Conservation (phyloP, 2,888 invertebrate species). For the Argynnis bischoffii region DNA sequence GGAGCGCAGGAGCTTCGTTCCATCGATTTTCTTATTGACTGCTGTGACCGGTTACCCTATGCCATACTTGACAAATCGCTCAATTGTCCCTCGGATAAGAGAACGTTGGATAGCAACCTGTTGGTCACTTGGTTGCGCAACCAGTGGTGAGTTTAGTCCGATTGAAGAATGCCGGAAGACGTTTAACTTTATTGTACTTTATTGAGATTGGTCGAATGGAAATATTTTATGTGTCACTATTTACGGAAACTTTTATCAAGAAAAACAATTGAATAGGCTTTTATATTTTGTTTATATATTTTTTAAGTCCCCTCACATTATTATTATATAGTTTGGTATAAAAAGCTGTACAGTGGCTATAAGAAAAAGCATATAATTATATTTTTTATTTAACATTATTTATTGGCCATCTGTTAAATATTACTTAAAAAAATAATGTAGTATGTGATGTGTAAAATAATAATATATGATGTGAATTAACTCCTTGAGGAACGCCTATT, state of each 20-base stretch:
- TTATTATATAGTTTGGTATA: too few relatives aligned
- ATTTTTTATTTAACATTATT: too few relatives aligned
- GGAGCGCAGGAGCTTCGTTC: slow-evolving; percentile 44
- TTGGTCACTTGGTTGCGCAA: slow-evolving; percentile 72
- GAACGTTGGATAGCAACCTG: slow-evolving; percentile 60
- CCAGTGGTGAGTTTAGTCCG: slow-evolving; percentile 58
- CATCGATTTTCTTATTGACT: slow-evolving; percentile 55
- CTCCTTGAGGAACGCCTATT: too few relatives aligned
- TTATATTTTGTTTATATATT: not conserved
- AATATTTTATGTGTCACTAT: slow-evolving; percentile 55
- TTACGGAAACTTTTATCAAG: slow-evolving; percentile 50
- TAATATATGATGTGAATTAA: too few relatives aligned
- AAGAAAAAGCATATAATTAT: too few relatives aligned
- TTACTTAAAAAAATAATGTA: too few relatives aligned
- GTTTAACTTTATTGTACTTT: slow-evolving; percentile 65
- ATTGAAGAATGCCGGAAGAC: slow-evolving; percentile 76
- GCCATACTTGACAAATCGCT: slow-evolving; percentile 79
- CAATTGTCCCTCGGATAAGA: slow-evolving; percentile 69
- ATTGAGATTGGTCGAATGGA: slow-evolving; percentile 67
- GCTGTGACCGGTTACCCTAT: slow-evolving; percentile 70
- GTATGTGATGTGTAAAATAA: too few relatives aligned
- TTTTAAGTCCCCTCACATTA: not conserved
- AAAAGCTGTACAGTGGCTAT: too few relatives aligned
- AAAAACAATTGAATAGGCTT: slow-evolving; percentile 29
- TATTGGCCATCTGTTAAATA: too few relatives aligned